Evolutionary conservation across 1,140 invertebrate species (phyloP), one percentile per base, ranked within the genome.

Genomic region (Solen grandis): DNA sequence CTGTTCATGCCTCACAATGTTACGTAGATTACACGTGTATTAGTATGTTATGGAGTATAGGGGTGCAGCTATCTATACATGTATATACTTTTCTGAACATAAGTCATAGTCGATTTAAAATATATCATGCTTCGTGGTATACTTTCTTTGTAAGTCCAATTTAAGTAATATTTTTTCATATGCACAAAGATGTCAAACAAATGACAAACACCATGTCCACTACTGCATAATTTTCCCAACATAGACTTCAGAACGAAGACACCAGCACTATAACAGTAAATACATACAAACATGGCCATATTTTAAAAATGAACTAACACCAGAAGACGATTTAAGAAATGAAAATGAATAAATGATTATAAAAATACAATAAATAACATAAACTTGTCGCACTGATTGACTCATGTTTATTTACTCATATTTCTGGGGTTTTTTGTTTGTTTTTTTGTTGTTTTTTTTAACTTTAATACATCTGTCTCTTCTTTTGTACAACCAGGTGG

Each of bases 401-500:
- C 46, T 10, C 46, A 13, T 10, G n/a, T 50, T n/a, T 50, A 10
- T 50, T 10, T n/a, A 50, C 46, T 50, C n/a, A 10, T n/a, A n/a
- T n/a, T n/a, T n/a, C 46, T 13, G n/a, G n/a, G n/a, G 10, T 13
- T n/a, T 50, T 10, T 50, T 50, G n/a, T 50, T 50, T 10, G 46
- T 13, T 50, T 10, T 50, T 13, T 10, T 13, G n/a, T 50, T 50
- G 10, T 50, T 13, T 50, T 36, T 2, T 65, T n/a, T 14, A 50
- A 16, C 25, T 16, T 60, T 13, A 13, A 60, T 10, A 27, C 13
- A 10, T 13, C 5, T 25, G 8, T 5, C 8, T 16, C 27, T 55
- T 13, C 52, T 35, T 35, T 60, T 81, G 35, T 66, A 86, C 82
- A 72, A 87, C 36, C 82, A 86, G 50, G 79, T 85, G n/a, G n/a